Percentiles rank a stretch among this genome's conserved stretches.
Evolutionary conservation across 64 coral and sea anemone genomes (phyloP).

Genomic region (Actinia equina): DNA sequence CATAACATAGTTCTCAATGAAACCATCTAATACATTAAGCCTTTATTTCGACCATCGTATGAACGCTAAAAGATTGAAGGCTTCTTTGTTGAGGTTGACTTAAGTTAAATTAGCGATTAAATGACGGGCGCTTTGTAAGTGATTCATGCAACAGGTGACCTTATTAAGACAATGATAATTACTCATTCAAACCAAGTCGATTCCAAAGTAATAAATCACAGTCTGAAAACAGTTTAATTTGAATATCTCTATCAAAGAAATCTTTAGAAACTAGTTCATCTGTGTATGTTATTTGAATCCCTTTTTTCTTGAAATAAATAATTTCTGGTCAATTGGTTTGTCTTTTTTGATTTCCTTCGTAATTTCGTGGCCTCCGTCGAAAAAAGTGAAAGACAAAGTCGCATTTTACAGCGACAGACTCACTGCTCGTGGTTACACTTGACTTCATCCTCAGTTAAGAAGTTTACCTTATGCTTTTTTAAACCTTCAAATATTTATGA

Average conservation of each 20-base stretch:
- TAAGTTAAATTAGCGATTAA: conserved; percentile 17
- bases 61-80: conserved; percentile 2
- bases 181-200: conserved; percentile 5
- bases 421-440: conserved; percentile 1
- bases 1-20: conserved; percentile 1
- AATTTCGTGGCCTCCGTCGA: not conserved
- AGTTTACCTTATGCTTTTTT: conserved; percentile 5
- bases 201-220: conserved; percentile 16
- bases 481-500: not conserved
- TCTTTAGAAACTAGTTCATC: not conserved
- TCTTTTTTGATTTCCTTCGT: not conserved
- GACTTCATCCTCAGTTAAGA: not conserved
- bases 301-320: not conserved
- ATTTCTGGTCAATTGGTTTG: not conserved
- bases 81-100: conserved; percentile 15
- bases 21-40: conserved; percentile 5
- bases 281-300: not conserved
- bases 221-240: conserved; percentile 17
- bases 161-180: conserved; percentile 15
- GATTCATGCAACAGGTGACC: conserved; percentile 22
- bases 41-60: not conserved
- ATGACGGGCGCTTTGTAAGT: conserved; percentile 14
- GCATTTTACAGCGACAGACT: not conserved
- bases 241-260: conserved; percentile 3
- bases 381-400: not conserved